Evolutionary conservation across 2,113 vertebrate species (phyloP).

Genomic region (Poeciliopsis prolifica): DNA sequence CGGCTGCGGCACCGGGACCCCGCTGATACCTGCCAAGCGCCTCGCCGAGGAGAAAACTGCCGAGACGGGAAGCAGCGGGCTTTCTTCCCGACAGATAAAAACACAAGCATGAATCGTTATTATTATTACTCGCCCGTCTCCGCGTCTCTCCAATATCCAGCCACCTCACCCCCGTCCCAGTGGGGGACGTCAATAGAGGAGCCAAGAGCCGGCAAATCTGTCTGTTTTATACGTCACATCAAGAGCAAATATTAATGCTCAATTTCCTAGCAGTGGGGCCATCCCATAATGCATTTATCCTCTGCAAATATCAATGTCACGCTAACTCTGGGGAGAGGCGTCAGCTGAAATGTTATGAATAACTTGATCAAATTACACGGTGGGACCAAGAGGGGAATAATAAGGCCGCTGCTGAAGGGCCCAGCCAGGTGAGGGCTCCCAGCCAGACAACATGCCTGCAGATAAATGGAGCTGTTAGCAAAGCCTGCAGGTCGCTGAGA

Average conservation of each 20-base stretch:
- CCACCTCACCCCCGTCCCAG: constrained; percentile 28
- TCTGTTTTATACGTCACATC: constrained; percentile 77
- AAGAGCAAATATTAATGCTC: constrained; percentile 79
- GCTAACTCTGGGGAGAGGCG: constrained; percentile 69
- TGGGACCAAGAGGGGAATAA: constrained; percentile 71
- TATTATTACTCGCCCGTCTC: constrained; percentile 59
- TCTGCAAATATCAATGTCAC: constrained; percentile 81
- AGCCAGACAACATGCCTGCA: constrained; percentile 68
- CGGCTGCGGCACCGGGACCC: constrained; percentile 53
- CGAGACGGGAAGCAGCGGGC: constrained; percentile 57
- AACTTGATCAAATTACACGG: constrained; percentile 79
- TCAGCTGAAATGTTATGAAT: constrained; percentile 79
- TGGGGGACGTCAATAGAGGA: constrained; percentile 62
- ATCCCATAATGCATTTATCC: constrained; percentile 78
- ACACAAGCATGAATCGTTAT: constrained; percentile 68
- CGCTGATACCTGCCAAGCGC: constrained; percentile 54
- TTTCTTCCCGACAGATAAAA: constrained; percentile 59
- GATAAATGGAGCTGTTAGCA: constrained; percentile 70
- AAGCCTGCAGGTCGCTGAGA: constrained; percentile 61
- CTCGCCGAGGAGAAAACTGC: constrained; percentile 47
- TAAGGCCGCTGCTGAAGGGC: constrained; percentile 57
- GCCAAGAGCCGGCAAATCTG: constrained; percentile 65
- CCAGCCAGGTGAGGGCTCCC: constrained; percentile 63
- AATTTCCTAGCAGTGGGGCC: constrained; percentile 75
- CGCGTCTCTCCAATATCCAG: constrained; percentile 47